Evolutionary conservation across 2,888 invertebrate genomes (phyloP), one percentile per base, ranked within the genome.

Genomic region (Lasioglossum marginatum): DNA sequence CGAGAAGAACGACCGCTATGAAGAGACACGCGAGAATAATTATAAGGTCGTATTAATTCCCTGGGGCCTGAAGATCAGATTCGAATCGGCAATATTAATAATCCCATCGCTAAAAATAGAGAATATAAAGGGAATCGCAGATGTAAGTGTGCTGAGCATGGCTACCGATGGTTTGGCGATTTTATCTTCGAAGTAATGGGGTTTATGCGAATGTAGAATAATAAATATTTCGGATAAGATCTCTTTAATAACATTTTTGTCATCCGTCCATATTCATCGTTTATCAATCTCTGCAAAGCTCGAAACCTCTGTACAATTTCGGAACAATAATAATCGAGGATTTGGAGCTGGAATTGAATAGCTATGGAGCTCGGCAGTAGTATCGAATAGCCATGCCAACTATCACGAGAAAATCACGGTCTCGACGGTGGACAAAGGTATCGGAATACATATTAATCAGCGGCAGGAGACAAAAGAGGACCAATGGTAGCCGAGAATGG

Each of bases 391-490:
- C 34, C 37, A 4, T 37, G 31, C 31, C 31, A 37, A 4, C 34
- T 37, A 68, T 68, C 68, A 23, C 10, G 23, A 37, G 68, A 68
- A 68, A 68, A 68, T 68, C 37, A 68, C 34, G 34, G 68, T 37
- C 68, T 1, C 10, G 23, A 37, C 4, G 37, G 68, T 23, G 23
- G 68, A 68, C 68, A 68, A 68, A 68, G 68, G 37, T 37, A 68
- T 37, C 34, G 37, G 68, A 68, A 34, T 68, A 68, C 68, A 68
- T 37, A 68, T 68, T 68, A 68, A 68, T 68, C 68, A 68, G 37
- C 37, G 68, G 37, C 12, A 0, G 23, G 31, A 63, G 63, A 68
- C 34, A 68, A 63, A 76, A 43, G 43, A 43, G 43, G 37, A 37
- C 23, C 4, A 23, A 37, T 10, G 37, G 10, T 23, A 12, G 40